Conservation (phyloP, 2,113 vertebrate species). For the Canis aureus region DNA sequence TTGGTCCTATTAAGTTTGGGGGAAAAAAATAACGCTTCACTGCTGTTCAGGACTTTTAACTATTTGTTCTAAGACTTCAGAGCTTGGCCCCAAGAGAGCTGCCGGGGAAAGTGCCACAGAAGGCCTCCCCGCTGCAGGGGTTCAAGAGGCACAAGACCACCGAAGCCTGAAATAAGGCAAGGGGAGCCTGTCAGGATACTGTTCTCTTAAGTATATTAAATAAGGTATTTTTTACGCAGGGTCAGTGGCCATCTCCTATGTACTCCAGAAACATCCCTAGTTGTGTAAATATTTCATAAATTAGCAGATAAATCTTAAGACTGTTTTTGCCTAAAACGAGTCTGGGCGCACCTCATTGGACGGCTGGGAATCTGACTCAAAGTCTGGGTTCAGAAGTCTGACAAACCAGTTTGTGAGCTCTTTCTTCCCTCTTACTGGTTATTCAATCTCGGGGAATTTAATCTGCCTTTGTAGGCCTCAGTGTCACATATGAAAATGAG, state of each 20-base stretch:
- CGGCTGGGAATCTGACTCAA: background rate
- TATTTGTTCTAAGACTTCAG: conserved; percentile 14
- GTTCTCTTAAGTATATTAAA: background rate
- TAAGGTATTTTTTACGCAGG: background rate
- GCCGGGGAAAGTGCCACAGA: background rate
- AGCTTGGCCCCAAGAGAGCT: background rate
- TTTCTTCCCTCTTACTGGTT: background rate
- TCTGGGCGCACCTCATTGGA: background rate
- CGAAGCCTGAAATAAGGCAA: background rate
- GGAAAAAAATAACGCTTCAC: background rate
- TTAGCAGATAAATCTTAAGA: background rate
- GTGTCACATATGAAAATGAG: background rate
- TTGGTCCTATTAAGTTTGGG: background rate
- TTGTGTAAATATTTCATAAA: conserved; percentile 35
- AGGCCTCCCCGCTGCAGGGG: background rate
- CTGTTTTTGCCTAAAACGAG: background rate
- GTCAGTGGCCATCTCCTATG: background rate
- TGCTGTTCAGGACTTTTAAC: background rate
- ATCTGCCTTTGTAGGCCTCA: background rate
- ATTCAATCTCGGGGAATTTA: background rate
- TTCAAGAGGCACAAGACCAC: background rate
- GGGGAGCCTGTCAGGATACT: background rate
- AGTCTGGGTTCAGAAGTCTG: background rate
- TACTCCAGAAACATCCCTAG: background rate
- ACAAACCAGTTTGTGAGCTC: background rate